phyloP scores from a whole-genome alignment of 2,113 vertebrate genomes.

The Dipodomys merriami region DNA sequence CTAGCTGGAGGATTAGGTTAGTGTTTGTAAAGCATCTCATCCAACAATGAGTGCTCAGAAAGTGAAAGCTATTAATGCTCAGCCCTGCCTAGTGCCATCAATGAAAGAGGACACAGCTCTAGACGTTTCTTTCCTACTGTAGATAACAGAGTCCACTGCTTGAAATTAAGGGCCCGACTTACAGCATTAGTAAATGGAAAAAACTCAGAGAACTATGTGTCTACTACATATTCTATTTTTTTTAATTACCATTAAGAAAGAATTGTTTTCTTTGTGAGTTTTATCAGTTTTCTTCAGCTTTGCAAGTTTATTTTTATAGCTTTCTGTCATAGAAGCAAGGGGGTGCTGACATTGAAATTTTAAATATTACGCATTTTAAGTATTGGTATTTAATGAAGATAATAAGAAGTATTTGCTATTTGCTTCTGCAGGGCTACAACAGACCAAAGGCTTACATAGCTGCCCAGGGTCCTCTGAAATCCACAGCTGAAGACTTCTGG shows the following conservation, averaged over 20 bases:
- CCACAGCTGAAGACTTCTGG: conserved; percentile 97
- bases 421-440: conserved; percentile 93
- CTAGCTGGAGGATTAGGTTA: neutral
- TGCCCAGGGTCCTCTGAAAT: conserved; percentile 96
- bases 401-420: conserved; percentile 64
- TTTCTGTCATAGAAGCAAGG: conserved; percentile 12
- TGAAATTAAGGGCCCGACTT: neutral
- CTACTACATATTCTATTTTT: too few relatives aligned
- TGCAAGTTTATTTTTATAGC: neutral
- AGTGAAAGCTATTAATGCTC: neutral
- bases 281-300: neutral
- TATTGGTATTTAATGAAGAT: neutral
- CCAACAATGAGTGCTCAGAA: neutral
- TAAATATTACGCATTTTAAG: neutral
- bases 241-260: neutral
- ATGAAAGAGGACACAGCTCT: neutral
- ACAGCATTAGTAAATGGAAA: neutral
- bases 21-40: neutral
- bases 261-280: neutral
- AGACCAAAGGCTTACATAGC: conserved; percentile 95
- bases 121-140: neutral
- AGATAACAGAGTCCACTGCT: neutral
- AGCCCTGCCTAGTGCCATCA: neutral
- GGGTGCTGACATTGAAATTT: neutral
- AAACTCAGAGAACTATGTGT: neutral